Evolutionary conservation across 2,113 vertebrate species (phyloP).

Genomic region (Tupaia tana): DNA sequence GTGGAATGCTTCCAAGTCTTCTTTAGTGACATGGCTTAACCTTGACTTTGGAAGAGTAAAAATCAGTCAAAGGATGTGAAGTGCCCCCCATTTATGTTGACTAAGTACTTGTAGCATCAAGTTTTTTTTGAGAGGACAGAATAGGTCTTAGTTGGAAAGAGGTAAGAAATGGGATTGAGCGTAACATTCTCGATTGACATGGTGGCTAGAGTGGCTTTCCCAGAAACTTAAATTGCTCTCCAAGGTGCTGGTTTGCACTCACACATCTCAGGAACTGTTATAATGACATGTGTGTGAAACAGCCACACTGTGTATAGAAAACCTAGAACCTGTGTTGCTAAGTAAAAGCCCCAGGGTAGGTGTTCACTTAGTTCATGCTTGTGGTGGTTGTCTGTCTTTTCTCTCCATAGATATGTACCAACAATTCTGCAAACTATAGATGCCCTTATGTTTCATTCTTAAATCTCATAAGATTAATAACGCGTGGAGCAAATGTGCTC

Average conservation of each 20-base stretch:
- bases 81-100: not conserved
- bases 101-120: not conserved
- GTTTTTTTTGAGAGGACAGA: not conserved
- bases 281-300: not conserved
- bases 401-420: not conserved
- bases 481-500: not conserved
- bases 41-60: constrained; percentile 41
- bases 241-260: not conserved
- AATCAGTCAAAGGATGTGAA: constrained; percentile 5
- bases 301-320: constrained; percentile 1
- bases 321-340: not conserved
- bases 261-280: not conserved
- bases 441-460: constrained; percentile 60
- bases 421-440: constrained; percentile 34
- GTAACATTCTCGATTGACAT: not conserved
- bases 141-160: not conserved
- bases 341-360: constrained; percentile 30
- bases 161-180: not conserved
- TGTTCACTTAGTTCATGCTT: not conserved
- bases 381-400: constrained; percentile 44
- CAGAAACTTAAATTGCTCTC: constrained; percentile 7
- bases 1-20: constrained; percentile 37
- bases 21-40: constrained; percentile 43
- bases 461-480: constrained; percentile 64
- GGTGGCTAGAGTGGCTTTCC: not conserved